Percentiles rank a stretch among this genome's conserved stretches.
Evolutionary conservation across 1,140 invertebrate genomes (phyloP).

Genomic region (Brachionus sp.): DNA sequence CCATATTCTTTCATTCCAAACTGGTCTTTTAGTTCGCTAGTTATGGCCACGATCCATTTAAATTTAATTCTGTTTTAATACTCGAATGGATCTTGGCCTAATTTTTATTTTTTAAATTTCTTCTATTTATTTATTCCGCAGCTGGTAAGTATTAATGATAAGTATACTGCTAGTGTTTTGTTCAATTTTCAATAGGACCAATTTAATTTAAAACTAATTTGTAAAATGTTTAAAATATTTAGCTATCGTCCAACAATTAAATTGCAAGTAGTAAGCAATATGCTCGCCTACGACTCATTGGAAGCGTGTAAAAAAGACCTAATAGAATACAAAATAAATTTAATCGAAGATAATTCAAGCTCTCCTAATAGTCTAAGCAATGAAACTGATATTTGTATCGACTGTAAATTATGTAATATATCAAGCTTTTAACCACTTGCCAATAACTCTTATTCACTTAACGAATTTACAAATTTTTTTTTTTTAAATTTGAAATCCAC

Average conservation of each 20-base stretch:
- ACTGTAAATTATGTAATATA: constrained; percentile 35
- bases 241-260: constrained; percentile 43
- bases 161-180: not conserved
- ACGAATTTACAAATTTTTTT: not conserved
- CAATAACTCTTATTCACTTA: not conserved
- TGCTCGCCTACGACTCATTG: constrained; percentile 40
- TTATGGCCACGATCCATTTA: not conserved
- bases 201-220: not conserved
- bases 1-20: not conserved
- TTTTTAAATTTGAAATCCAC: not conserved
- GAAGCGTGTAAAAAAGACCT: constrained; percentile 39
- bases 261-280: not conserved
- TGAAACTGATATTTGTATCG: constrained; percentile 15
- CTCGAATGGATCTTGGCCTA: not conserved
- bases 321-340: constrained; percentile 41
- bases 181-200: not conserved
- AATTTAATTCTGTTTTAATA: not conserved
- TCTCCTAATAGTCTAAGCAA: not conserved
- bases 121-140: too few relatives aligned
- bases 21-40: too few relatives aligned
- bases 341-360: constrained; percentile 29
- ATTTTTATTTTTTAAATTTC: not conserved
- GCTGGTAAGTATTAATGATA: too few relatives aligned
- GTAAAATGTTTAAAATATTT: constrained; percentile 12
- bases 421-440: not conserved